Evolutionary conservation across 2,888 invertebrate genomes (phyloP).

Genomic region (Nineta flava): DNA sequence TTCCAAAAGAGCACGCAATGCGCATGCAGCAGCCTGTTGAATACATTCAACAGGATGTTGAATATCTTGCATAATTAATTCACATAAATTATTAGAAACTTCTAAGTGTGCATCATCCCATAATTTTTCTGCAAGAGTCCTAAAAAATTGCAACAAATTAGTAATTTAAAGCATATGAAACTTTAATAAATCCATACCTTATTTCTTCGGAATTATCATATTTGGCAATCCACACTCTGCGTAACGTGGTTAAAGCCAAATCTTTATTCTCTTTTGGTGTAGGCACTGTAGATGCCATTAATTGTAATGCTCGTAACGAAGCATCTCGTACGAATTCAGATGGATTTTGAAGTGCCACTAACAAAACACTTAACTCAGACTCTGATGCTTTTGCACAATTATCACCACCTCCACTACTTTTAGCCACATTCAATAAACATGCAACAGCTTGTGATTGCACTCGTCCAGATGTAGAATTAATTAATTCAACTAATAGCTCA

Average conservation of each 20-base stretch:
- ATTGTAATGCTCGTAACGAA: conserved; percentile 53
- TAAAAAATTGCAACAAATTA: conserved; percentile 19
- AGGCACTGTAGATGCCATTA: conserved; percentile 45
- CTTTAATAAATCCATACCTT: conserved; percentile 25
- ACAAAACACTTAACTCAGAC: conserved; percentile 59
- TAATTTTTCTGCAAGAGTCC: conserved; percentile 39
- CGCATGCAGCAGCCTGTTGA: conserved; percentile 67
- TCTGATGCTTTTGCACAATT: conserved; percentile 43
- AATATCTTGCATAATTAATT: conserved; percentile 48
- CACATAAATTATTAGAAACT: conserved; percentile 33
- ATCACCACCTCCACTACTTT: conserved; percentile 55
- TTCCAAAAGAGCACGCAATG: conserved; percentile 52
- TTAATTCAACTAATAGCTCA: conserved; percentile 58
- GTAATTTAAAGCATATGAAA: conserved; percentile 4
- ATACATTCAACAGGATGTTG: conserved; percentile 69
- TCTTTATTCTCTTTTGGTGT: conserved; percentile 38
- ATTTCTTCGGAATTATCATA: conserved; percentile 69
- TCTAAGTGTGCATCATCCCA: conserved; percentile 41
- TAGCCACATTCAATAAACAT: conserved; percentile 67
- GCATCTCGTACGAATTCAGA: conserved; percentile 62
- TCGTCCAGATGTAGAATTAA: conserved; percentile 47
- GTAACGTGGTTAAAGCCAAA: conserved; percentile 42
- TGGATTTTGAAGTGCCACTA: conserved; percentile 61
- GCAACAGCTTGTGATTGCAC: conserved; percentile 63
- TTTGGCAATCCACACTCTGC: conserved; percentile 68